These are phyloP conservation scores for Pocillopora verrucosa DNA, from an alignment of 64 coral and sea anemone species.

Conservation along the genomic window DNA sequence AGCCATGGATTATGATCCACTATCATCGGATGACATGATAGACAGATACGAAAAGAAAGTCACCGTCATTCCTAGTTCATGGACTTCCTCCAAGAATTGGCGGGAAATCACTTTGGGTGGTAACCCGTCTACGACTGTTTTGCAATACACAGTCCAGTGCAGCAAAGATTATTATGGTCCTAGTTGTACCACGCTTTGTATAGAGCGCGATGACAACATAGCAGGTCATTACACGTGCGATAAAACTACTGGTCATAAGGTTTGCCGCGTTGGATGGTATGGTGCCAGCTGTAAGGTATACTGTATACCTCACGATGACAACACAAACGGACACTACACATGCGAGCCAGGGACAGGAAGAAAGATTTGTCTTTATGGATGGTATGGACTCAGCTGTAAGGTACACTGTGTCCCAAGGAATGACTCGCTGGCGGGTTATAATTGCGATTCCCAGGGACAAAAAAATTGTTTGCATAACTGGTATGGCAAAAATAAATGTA, in stretches of 20 bases:
- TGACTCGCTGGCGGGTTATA: constrained; percentile 64
- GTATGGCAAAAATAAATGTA: constrained; percentile 69
- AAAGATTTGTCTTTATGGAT: constrained; percentile 62
- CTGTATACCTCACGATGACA: constrained; percentile 65
- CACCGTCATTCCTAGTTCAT: constrained; percentile 16
- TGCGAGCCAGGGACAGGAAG: constrained; percentile 55
- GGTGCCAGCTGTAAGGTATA: constrained; percentile 55
- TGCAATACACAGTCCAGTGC: constrained; percentile 62
- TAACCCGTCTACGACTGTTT: constrained; percentile 6
- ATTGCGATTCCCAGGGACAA: constrained; percentile 45
- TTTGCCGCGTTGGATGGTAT: constrained; percentile 70
- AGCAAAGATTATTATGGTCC: constrained; percentile 76
- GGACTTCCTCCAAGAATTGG: constrained; percentile 33
- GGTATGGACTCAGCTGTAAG: constrained; percentile 66
- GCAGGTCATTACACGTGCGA: constrained; percentile 73
- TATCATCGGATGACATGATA: constrained; percentile 35
- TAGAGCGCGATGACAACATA: constrained; percentile 52
- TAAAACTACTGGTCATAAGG: constrained; percentile 53
- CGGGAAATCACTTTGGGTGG: constrained; percentile 26
- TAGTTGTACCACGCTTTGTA: constrained; percentile 68
- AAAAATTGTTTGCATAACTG: constrained; percentile 67
- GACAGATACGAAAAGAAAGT: constrained; percentile 39
- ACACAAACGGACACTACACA: constrained; percentile 68
- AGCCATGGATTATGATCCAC: constrained; percentile 35
- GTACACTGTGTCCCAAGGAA: constrained; percentile 56